These are phyloP conservation scores for Lissocephala sabroskyi DNA, from an alignment of 2,888 invertebrate species.

Conservation along the genomic window DNA sequence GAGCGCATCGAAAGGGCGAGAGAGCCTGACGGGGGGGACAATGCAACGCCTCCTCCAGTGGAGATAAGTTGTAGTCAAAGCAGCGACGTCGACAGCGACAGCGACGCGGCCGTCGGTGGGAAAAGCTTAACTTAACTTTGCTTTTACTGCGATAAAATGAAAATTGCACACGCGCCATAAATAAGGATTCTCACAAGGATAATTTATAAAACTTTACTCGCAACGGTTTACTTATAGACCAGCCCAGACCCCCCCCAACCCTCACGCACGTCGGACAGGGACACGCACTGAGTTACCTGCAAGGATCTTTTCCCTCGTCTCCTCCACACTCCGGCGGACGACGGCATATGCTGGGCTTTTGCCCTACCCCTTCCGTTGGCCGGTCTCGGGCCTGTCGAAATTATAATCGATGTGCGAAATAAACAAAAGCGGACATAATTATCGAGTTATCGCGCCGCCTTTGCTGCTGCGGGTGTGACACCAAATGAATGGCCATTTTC, in stretches of 20 bases:
- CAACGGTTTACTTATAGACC: slow-evolving; percentile 67
- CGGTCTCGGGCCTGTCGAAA: slow-evolving; percentile 43
- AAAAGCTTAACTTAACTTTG: slow-evolving; percentile 67
- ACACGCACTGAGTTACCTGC: background rate
- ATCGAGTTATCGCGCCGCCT: slow-evolving; percentile 72
- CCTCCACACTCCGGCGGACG: background rate
- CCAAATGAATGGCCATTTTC: slow-evolving; percentile 5
- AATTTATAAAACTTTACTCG: slow-evolving; percentile 72
- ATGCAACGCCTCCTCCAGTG: slow-evolving; percentile 20
- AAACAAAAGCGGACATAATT: slow-evolving; percentile 73
- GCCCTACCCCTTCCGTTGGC: too few species aligned
- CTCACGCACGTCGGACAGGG: background rate
- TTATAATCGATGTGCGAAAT: slow-evolving; percentile 73
- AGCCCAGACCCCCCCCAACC: slow-evolving; percentile 28
- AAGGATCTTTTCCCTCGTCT: too few species aligned
- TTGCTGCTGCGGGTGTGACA: slow-evolving; percentile 47
- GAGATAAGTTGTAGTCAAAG: slow-evolving; percentile 24
- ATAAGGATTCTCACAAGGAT: slow-evolving; percentile 73
- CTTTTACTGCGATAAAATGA: slow-evolving; percentile 72
- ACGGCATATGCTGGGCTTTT: too few species aligned
- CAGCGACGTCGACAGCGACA: slow-evolving; percentile 8
- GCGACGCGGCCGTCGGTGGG: slow-evolving; percentile 14
- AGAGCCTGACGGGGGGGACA: background rate
- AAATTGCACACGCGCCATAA: slow-evolving; percentile 72
- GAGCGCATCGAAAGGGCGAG: slow-evolving; percentile 1